A percentile compares a stretch with the other conserved stretches of the same genome.
phyloP scores from a whole-genome alignment of 2,888 invertebrate species.

The Odontocolon sp. region DNA sequence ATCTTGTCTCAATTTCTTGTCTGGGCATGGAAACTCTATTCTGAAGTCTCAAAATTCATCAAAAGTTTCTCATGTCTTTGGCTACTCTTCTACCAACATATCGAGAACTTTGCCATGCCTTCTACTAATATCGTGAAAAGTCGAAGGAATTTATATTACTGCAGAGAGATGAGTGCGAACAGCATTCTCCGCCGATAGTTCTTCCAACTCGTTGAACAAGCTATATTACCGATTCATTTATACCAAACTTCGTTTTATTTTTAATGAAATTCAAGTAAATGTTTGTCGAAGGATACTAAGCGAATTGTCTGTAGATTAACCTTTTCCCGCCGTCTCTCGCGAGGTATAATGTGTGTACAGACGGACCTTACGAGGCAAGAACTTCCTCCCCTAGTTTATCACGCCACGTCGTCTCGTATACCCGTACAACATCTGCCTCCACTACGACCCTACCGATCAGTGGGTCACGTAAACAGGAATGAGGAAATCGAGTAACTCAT shows the following conservation, averaged over 20 bases:
- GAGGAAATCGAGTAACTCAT: no score
- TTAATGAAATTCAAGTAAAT: constrained; percentile 8
- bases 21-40: neutral
- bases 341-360: no score
- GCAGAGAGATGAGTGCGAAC: neutral
- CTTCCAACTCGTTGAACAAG: neutral
- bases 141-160: constrained; percentile 23
- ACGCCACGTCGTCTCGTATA: no score
- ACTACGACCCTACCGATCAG: no score
- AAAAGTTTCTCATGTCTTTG: neutral
- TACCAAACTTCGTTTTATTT: constrained; percentile 14
- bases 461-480: no score
- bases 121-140: constrained; percentile 19
- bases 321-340: neutral
- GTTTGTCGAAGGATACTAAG: neutral
- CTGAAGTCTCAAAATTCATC: neutral
- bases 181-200: constrained; percentile 19
- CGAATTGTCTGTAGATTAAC: neutral
- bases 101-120: constrained; percentile 6
- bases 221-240: constrained; percentile 42
- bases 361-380: no score
- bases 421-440: no score
- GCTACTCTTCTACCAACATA: neutral
- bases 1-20: no score
- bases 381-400: no score